Conservation (phyloP, 2,888 invertebrate genomes). For the Oligia fasciuncula region DNA sequence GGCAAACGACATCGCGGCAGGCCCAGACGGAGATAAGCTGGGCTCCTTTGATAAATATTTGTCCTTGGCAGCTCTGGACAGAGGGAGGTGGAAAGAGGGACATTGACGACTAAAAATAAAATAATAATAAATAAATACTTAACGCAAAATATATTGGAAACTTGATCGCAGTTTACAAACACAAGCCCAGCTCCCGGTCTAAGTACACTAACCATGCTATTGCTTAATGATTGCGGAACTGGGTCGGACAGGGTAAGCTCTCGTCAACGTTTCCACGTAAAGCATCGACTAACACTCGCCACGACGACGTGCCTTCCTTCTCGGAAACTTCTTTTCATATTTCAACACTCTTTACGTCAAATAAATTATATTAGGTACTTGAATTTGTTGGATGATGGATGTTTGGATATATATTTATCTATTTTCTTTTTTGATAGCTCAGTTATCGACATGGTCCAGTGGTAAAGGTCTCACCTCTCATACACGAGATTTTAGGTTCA, state of each 20-base stretch:
- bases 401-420: neutral
- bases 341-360: neutral
- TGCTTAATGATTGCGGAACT: slow-evolving; percentile 45
- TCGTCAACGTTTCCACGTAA: slow-evolving; percentile 39
- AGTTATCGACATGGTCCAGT: neutral
- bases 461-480: neutral
- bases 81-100: too few species aligned
- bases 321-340: neutral
- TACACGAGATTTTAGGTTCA: neutral
- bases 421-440: neutral
- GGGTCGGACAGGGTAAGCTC: slow-evolving; percentile 32
- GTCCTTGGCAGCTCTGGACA: too few species aligned
- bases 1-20: too few species aligned
- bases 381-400: neutral
- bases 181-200: slow-evolving; percentile 19
- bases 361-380: neutral
- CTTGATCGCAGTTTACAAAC: neutral
- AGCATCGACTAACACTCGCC: slow-evolving; percentile 33
- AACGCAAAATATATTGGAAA: neutral
- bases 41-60: too few species aligned
- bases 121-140: too few species aligned
- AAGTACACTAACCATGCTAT: slow-evolving; percentile 39
- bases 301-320: slow-evolving; percentile 8
- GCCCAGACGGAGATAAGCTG: too few species aligned
- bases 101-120: too few species aligned